Evolutionary conservation across 2,797 vertebrate genomes (phyloP), one percentile per base, ranked within the genome.

Genomic region (Notolepis coatsorum): DNA sequence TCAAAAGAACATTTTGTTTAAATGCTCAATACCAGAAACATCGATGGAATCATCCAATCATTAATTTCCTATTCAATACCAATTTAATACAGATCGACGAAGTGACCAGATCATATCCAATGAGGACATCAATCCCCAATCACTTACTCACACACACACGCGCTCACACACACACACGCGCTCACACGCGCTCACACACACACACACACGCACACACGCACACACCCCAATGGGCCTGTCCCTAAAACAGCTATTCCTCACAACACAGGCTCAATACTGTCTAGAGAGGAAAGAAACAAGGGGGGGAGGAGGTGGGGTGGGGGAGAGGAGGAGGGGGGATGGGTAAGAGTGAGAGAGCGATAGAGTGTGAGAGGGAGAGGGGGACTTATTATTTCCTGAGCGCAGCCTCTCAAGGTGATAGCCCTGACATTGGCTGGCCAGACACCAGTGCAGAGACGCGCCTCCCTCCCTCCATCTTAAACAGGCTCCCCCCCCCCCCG

Each of bases 1-100:
- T 89, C 84, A 89, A 90, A 89, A 90, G 79, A 88, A 83, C 86
- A 91, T 89, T 84, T 86, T 90, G 88, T 89, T 88, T 86, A 79
- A 84, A 81, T 86, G 87, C 85, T 91, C 86, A 88, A 90, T 90
- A 84, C 71, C 72, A 76, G 51, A 79, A 84, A 85, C 81, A 65
- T 90, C 87, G 62, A 91, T 91, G 69, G 58, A 86, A 88, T 93
- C 86, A 88, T 84, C 79, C 73, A 74, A 88, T 89, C 90, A 88
- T 90, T 90, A 81, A 84, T 90, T 90, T 90, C 65, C 79, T 64
- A 81, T 83, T 79, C 81, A 84, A 86, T 85, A 89, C 82, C 80
- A 84, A 88, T 73, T 73, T 84, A 84, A 88, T 89, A 81, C 85
- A 85, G 77, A 82, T 82, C 82, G 87, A 84, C 77, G 71, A 79